Conservation (phyloP, 53 echinoderm and acorn worm genomes). For the Crossaster papposus region DNA sequence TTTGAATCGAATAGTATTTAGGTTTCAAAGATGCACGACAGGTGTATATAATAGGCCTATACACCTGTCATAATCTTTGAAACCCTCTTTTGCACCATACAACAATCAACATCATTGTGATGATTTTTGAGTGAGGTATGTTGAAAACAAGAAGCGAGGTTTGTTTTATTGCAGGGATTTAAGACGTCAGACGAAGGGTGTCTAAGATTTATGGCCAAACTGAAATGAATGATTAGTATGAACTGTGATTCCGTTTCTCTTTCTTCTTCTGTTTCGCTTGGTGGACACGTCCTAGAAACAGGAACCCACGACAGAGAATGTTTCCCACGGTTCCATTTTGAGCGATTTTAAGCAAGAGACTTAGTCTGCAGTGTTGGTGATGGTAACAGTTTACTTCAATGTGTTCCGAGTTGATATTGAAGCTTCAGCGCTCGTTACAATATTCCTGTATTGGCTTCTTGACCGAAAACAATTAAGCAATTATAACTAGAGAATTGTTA, state of each 20-base stretch:
- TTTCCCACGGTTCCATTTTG: neutral
- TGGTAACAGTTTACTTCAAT: too few species aligned
- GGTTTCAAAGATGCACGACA: too few species aligned
- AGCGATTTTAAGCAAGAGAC: neutral
- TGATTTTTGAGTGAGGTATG: neutral
- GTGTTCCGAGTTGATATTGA: neutral
- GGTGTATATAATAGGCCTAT: too few species aligned
- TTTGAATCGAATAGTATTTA: too few species aligned
- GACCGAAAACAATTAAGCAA: neutral
- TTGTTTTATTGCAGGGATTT: neutral
- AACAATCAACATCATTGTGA: too few species aligned
- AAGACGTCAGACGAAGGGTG: neutral
- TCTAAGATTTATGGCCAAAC: neutral
- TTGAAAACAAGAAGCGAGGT: neutral
- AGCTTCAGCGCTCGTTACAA: conserved; percentile 1
- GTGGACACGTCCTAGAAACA: neutral
- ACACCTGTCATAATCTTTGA: too few species aligned
- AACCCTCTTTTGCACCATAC: too few species aligned
- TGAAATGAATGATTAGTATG: neutral
- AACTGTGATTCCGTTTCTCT: neutral
- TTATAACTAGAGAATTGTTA: neutral
- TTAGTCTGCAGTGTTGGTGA: neutral
- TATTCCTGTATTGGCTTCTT: too few species aligned
- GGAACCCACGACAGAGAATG: neutral
- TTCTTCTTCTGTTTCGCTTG: too few species aligned